Conservation (phyloP, 2,113 vertebrate species). For the Zeus faber region DNA sequence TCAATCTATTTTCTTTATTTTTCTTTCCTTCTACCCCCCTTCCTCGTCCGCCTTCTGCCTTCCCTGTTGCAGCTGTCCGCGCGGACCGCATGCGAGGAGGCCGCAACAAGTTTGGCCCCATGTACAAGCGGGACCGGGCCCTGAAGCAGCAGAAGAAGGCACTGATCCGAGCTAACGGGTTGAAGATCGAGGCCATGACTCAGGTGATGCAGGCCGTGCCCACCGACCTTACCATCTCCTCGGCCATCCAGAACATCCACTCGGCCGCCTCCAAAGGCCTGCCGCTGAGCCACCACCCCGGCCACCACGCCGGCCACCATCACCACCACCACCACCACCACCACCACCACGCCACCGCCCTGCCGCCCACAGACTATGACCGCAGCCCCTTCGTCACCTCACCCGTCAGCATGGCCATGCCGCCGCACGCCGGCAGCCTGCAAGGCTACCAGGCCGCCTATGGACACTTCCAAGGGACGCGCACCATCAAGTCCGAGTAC, state of each 20-base stretch:
- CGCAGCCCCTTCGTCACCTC: constrained; percentile 96
- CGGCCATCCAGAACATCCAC: constrained; percentile 96
- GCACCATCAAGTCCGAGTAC: constrained; percentile 98
- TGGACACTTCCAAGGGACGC: constrained; percentile 88
- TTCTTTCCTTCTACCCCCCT: neutral
- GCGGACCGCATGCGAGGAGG: constrained; percentile 97
- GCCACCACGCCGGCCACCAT: constrained; percentile 66
- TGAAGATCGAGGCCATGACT: constrained; percentile 97
- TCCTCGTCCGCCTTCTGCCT: constrained; percentile 6
- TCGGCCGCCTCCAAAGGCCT: constrained; percentile 96
- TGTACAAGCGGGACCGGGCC: constrained; percentile 98
- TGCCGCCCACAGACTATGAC: constrained; percentile 96
- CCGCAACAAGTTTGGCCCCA: constrained; percentile 97
- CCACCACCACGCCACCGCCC: constrained; percentile 77
- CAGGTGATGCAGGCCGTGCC: constrained; percentile 97
- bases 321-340: constrained; percentile 72
- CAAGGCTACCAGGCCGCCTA: constrained; percentile 94
- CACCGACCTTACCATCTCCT: constrained; percentile 94
- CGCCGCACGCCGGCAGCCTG: constrained; percentile 86
- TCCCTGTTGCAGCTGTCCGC: constrained; percentile 95
- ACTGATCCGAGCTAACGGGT: constrained; percentile 95
- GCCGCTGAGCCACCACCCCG: constrained; percentile 86
- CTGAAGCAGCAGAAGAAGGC: constrained; percentile 98
- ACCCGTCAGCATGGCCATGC: constrained; percentile 98
- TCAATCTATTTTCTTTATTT: neutral